phyloP scores from a whole-genome alignment of 2,113 vertebrate genomes.

The Tetrax tetrax region DNA sequence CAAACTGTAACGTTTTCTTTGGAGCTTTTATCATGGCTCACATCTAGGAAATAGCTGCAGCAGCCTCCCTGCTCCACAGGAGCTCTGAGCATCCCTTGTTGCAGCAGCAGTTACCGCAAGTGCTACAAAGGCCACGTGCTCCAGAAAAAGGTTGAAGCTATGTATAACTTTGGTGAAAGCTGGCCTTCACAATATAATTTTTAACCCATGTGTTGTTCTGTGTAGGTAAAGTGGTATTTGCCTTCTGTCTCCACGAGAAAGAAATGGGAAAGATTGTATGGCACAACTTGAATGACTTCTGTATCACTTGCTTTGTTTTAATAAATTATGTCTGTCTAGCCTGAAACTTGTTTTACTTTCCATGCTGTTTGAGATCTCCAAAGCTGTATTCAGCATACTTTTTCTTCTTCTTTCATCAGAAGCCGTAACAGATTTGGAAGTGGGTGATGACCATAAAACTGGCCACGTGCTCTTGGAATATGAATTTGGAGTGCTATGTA shows the following conservation, averaged over 20 bases:
- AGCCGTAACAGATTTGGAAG: neutral
- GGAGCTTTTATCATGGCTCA: neutral
- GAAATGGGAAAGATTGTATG: neutral
- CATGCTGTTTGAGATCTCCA: accelerated
- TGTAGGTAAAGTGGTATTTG: neutral
- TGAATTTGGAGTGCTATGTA: neutral
- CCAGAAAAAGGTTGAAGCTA: neutral
- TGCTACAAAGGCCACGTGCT: neutral
- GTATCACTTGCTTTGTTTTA: neutral
- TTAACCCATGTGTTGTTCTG: neutral
- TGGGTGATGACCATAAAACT: neutral
- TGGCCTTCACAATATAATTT: neutral
- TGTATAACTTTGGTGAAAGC: neutral
- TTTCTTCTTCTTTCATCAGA: neutral
- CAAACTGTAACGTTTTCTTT: neutral
- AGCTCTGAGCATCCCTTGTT: neutral
- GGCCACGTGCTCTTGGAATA: neutral
- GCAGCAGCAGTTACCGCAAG: neutral
- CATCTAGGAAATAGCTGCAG: neutral
- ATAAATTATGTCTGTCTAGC: neutral
- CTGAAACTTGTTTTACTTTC: neutral
- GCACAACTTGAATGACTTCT: neutral
- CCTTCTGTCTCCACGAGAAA: neutral
- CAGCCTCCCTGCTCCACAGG: accelerated
- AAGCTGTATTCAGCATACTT: neutral